Evolutionary conservation across 1,140 invertebrate species (phyloP).

Genomic region (Drosophila pectinifera): DNA sequence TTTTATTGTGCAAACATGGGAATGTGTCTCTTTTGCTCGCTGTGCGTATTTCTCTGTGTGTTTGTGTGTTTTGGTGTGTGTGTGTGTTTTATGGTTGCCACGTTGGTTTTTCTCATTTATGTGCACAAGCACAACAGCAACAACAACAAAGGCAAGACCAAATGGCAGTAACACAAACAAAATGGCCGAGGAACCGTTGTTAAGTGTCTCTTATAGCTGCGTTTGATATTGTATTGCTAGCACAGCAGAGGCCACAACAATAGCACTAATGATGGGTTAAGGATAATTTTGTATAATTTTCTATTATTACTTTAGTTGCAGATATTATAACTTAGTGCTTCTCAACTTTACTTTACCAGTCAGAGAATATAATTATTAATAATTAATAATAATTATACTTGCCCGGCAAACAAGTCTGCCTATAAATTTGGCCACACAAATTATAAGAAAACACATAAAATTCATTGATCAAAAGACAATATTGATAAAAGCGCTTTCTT

Average conservation of each 20-base stretch:
- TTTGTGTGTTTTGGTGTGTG: constrained; percentile 23
- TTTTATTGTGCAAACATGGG: constrained; percentile 81
- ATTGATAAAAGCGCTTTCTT: no score
- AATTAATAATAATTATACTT: no score
- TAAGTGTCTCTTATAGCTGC: constrained; percentile 66
- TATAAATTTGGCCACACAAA: no score
- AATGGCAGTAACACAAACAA: constrained; percentile 51
- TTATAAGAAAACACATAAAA: no score
- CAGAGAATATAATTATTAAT: no score
- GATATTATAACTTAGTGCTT: no score
- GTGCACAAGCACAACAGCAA: constrained; percentile 49
- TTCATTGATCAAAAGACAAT: no score
- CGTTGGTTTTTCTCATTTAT: constrained; percentile 72
- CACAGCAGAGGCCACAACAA: background rate
- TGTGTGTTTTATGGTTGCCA: constrained; percentile 75
- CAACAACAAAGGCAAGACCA: constrained; percentile 36
- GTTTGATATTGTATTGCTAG: constrained; percentile 27
- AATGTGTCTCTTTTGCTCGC: constrained; percentile 19
- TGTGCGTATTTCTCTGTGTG: constrained; percentile 23
- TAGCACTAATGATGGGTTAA: no score
- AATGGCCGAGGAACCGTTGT: constrained; percentile 69
- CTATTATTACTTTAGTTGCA: no score
- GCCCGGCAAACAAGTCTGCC: no score
- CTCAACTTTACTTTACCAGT: no score
- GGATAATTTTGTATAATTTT: no score